These are phyloP conservation scores for Sphaerophoria rueppellii DNA, from an alignment of 2,888 invertebrate genomes.

Conservation along the genomic window DNA sequence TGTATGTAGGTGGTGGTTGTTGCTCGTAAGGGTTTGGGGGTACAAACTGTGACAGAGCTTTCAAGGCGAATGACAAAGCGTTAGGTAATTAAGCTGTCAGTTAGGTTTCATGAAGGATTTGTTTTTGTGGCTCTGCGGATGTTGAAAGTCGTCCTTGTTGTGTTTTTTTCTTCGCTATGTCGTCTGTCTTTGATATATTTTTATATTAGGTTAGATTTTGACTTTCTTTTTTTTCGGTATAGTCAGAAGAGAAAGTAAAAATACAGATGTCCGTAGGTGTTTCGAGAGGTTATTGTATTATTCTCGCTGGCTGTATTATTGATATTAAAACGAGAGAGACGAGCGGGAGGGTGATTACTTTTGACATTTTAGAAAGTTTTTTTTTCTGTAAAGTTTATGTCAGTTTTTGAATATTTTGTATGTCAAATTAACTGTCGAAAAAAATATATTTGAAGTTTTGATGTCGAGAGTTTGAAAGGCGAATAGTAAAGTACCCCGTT, in stretches of 20 bases:
- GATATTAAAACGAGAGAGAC: background rate
- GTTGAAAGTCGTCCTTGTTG: conserved; percentile 40
- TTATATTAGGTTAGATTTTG: background rate
- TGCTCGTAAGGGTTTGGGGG: no score
- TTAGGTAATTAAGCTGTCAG: conserved; percentile 74
- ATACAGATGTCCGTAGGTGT: background rate
- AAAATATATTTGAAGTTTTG: no score
- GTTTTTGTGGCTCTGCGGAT: conserved; percentile 50
- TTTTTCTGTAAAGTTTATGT: no score
- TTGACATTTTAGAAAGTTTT: background rate
- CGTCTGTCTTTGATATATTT: background rate
- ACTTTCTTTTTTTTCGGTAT: no score
- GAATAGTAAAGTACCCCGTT: no score
- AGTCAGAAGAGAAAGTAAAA: background rate
- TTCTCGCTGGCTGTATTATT: background rate
- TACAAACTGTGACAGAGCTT: conserved; percentile 67
- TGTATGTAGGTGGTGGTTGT: no score
- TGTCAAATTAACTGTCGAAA: no score
- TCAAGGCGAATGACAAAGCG: conserved; percentile 71
- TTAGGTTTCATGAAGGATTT: conserved; percentile 71
- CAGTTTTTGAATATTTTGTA: no score
- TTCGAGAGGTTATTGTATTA: conserved; percentile 4
- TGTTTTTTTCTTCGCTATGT: conserved; percentile 10
- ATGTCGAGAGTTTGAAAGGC: no score
- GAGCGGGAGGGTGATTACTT: background rate